Conservation (phyloP, 1,140 invertebrate genomes). For the Neelides sp. region DNA sequence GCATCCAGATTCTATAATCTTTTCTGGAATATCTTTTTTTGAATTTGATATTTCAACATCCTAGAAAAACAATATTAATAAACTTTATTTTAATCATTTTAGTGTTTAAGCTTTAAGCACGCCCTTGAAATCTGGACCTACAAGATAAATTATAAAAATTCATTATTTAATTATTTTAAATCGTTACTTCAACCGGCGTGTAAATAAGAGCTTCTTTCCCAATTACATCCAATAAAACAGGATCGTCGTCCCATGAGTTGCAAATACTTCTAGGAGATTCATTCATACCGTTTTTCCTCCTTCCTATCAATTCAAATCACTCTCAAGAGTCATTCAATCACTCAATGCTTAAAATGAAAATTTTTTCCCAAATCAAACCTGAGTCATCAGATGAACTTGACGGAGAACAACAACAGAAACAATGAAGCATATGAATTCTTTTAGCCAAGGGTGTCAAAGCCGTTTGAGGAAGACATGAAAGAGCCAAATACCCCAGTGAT, state of each 20-base stretch:
- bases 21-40: conserved; percentile 43
- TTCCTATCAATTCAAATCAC: too few species aligned
- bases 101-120: too few species aligned
- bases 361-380: conserved; percentile 5
- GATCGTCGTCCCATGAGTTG: conserved; percentile 48
- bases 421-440: conserved; percentile 27
- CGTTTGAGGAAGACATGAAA: conserved; percentile 27
- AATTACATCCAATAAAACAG: conserved; percentile 60
- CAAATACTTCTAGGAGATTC: conserved; percentile 13
- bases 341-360: background rate
- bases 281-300: too few species aligned
- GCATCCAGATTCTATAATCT: conserved; percentile 53
- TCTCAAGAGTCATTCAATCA: conserved; percentile 42
- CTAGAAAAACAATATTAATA: background rate
- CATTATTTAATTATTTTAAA: too few species aligned
- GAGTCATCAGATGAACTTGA: conserved; percentile 30
- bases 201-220: conserved; percentile 62
- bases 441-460: conserved; percentile 28
- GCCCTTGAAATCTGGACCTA: too few species aligned
- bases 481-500: conserved; percentile 23
- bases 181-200: conserved; percentile 4
- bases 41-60: background rate
- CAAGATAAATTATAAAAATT: too few species aligned
- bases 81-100: background rate
- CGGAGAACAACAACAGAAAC: conserved; percentile 29